A percentile compares a stretch with the other conserved stretches of the same genome.
phyloP scores from a whole-genome alignment of 1,140 invertebrate species.

The Phenacoccus solenopsis region DNA sequence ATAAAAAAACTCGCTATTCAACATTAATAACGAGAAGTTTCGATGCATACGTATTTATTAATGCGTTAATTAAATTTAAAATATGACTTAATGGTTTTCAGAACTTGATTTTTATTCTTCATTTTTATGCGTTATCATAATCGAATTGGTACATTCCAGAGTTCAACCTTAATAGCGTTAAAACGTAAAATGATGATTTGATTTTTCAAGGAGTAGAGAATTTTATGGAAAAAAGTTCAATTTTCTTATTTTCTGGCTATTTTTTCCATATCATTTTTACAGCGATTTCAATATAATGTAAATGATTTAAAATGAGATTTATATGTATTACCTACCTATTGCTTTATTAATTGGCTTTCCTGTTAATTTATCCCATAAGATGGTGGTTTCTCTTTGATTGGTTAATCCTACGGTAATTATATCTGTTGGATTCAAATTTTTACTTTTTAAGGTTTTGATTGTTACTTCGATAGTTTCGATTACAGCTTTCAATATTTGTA shows the following conservation, averaged over 20 bases:
- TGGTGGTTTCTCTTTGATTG: constrained; percentile 87
- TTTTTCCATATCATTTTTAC: too few relatives aligned
- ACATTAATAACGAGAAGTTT: too few relatives aligned
- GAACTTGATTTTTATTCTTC: too few relatives aligned
- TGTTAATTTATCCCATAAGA: constrained; percentile 80
- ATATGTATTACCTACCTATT: constrained; percentile 42
- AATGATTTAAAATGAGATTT: constrained; percentile 34
- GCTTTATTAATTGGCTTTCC: constrained; percentile 77
- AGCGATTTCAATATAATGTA: neutral
- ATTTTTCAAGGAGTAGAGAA: neutral
- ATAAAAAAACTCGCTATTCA: too few relatives aligned
- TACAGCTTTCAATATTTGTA: constrained; percentile 62
- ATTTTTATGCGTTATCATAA: too few relatives aligned
- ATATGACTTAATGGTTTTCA: too few relatives aligned
- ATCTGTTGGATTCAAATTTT: constrained; percentile 41
- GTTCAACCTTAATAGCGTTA: too few relatives aligned
- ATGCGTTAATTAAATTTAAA: too few relatives aligned
- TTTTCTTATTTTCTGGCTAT: neutral
- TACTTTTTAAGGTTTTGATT: constrained; percentile 42
- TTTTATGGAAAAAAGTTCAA: neutral
- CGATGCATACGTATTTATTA: too few relatives aligned
- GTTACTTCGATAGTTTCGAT: constrained; percentile 60
- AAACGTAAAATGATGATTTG: too few relatives aligned
- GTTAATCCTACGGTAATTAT: constrained; percentile 74
- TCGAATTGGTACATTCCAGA: too few relatives aligned